phyloP scores from a whole-genome alignment of 2,113 vertebrate species.

The Nothoprocta perdicaria region DNA sequence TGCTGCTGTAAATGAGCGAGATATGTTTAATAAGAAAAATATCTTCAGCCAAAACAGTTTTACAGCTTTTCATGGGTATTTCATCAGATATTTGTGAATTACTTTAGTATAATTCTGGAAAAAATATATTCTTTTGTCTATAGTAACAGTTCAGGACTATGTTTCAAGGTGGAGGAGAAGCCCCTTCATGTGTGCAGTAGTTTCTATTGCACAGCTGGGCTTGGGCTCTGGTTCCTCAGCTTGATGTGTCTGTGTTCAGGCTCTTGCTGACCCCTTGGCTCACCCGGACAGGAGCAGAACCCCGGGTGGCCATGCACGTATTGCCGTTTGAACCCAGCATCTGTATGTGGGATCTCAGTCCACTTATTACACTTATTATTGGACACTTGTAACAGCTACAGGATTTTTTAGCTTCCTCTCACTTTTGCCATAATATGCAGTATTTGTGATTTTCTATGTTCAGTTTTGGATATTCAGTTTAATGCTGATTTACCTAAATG shows the following conservation, averaged over 20 bases:
- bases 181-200: not conserved
- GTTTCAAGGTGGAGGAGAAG: not conserved
- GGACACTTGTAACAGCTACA: not conserved
- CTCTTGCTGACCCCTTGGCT: not conserved
- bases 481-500: not conserved
- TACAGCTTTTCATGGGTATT: not conserved
- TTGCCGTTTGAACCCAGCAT: not conserved
- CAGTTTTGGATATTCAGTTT: not conserved
- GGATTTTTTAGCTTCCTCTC: not conserved
- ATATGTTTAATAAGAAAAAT: not conserved
- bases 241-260: not conserved
- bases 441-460: not conserved
- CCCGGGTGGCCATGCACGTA: rapidly evolving
- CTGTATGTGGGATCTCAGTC: not conserved
- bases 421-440: not conserved
- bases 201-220: not conserved
- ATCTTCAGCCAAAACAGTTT: not conserved
- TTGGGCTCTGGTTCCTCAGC: not conserved
- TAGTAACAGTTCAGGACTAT: not conserved
- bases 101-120: not conserved
- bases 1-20: not conserved
- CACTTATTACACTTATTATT: not conserved
- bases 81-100: not conserved
- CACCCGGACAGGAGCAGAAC: not conserved
- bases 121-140: not conserved